A percentile compares a stretch with the other conserved stretches of the same genome.
Evolutionary conservation across 2,888 invertebrate genomes (phyloP).

Genomic region (Thymelicus acteon): DNA sequence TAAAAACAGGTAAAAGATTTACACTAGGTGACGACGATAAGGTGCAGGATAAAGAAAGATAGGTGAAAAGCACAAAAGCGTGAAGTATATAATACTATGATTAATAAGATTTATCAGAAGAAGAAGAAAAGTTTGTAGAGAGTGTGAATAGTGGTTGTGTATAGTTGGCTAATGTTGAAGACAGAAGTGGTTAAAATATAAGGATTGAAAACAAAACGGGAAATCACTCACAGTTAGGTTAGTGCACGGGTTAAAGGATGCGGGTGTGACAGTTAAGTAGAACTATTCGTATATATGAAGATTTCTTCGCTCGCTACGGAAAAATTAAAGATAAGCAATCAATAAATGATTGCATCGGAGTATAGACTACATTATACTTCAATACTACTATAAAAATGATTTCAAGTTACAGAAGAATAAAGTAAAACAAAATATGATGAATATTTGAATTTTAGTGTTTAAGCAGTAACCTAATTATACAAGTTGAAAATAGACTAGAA

Average conservation of each 20-base stretch:
- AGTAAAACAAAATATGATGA: constrained; percentile 14
- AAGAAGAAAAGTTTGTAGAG: constrained; percentile 75
- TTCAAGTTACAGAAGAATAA: constrained; percentile 20
- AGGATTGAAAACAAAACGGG: constrained; percentile 75
- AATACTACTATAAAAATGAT: constrained; percentile 21
- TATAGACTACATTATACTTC: constrained; percentile 10
- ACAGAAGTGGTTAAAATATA: constrained; percentile 68
- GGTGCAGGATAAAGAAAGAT: constrained; percentile 74
- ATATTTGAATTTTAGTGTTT: constrained; percentile 11
- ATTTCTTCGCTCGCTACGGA: constrained; percentile 76
- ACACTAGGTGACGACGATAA: constrained; percentile 65
- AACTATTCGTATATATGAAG: constrained; percentile 76
- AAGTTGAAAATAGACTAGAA: constrained; percentile 13
- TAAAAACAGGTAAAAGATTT: constrained; percentile 54
- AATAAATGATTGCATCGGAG: constrained; percentile 51
- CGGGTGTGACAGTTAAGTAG: constrained; percentile 80
- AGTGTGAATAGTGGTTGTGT: constrained; percentile 82
- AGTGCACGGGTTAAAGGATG: constrained; percentile 81
- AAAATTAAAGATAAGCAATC: constrained; percentile 73
- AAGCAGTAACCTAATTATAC: constrained; percentile 7
- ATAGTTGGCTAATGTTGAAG: constrained; percentile 72
- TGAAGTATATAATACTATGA: constrained; percentile 66
- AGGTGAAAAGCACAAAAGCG: constrained; percentile 81
- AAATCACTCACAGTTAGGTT: constrained; percentile 79
- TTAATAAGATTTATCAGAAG: constrained; percentile 53